These are phyloP conservation scores for Acrocephalus kingi DNA, from an alignment of 2,113 vertebrate genomes.

Conservation along the genomic window DNA sequence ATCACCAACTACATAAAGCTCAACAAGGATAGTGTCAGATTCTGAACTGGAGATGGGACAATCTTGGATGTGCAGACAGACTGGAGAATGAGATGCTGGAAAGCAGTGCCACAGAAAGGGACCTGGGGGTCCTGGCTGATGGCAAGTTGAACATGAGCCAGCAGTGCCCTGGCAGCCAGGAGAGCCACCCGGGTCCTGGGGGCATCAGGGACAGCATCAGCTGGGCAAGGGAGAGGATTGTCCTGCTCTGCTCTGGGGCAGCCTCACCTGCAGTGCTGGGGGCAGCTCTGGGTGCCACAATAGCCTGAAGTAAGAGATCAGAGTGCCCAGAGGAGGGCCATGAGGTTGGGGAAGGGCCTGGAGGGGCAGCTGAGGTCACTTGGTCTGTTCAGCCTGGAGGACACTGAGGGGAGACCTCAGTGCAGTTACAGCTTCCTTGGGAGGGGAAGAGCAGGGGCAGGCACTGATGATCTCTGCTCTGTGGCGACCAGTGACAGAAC, in stretches of 20 bases:
- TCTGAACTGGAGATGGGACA: background rate
- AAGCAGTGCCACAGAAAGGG: background rate
- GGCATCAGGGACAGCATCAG: background rate
- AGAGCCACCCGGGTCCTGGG: fast-evolving
- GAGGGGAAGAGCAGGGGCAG: background rate
- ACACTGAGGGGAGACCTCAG: background rate
- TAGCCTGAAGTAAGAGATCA: background rate
- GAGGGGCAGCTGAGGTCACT: background rate
- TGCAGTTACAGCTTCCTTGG: background rate
- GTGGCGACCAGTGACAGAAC: background rate
- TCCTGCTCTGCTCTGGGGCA: fast-evolving
- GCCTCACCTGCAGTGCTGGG: background rate
- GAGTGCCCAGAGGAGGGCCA: background rate
- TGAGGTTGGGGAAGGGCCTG: fast-evolving
- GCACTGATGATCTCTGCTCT: background rate
- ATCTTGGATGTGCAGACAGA: background rate
- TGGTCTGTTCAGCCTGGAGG: background rate
- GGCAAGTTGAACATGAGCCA: fast-evolving
- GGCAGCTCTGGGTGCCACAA: background rate
- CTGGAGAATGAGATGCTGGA: background rate
- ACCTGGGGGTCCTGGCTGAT: fast-evolving
- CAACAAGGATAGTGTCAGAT: background rate
- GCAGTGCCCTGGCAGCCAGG: background rate
- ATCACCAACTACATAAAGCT: background rate
- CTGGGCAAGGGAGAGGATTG: background rate